Evolutionary conservation across 2,797 vertebrate genomes (phyloP), one percentile per base, ranked within the genome.

Genomic region (Tenualosa thibaudeaui): DNA sequence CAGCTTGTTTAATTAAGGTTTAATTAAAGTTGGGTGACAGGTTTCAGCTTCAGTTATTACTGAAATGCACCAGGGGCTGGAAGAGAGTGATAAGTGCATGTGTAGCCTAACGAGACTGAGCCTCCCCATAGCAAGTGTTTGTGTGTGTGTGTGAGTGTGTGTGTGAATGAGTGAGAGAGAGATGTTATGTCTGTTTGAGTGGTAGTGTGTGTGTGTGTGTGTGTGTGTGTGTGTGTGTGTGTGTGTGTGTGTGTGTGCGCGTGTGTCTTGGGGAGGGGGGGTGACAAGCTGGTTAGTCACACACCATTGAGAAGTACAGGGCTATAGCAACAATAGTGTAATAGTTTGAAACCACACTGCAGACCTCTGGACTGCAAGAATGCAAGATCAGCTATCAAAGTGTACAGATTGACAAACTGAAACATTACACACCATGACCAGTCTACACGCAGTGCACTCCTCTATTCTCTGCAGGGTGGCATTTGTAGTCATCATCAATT

Each of bases 11-110:
- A 58, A 58, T 84, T 81, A 82, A 60, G 26, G 19, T 58, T 22
- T 58, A 58, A 58, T 84, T 81, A 82, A 60, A 37, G 83, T 84
- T 24, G 50, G 37, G 37, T 65, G 53, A 56, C 65, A 84, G 81
- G 43, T 51, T 51, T 84, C 53, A 40, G 24, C 75, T n/a, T 60
- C 24, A 82, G 83, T 19, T 17, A 53, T 56, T 56, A 56, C 54
- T 22, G 19, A 58, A 58, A 58, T 58, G 56, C 56, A 58, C 19
- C 56, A 58, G 56, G 17, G 56, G 19, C 56, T 58, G 19, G 56
- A 58, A n/a, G 56, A 58, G 56, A 56, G 56, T 58, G 49, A 82
- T 19, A 22, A 46, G 54, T 26, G 6, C n/a, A 83, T 37, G 43
- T 43, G 31, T 53, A 24, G 81, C 49, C 54, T 56, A 81, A 26